Evolutionary conservation across 2,113 vertebrate genomes (phyloP).

Genomic region (Hucho hucho): DNA sequence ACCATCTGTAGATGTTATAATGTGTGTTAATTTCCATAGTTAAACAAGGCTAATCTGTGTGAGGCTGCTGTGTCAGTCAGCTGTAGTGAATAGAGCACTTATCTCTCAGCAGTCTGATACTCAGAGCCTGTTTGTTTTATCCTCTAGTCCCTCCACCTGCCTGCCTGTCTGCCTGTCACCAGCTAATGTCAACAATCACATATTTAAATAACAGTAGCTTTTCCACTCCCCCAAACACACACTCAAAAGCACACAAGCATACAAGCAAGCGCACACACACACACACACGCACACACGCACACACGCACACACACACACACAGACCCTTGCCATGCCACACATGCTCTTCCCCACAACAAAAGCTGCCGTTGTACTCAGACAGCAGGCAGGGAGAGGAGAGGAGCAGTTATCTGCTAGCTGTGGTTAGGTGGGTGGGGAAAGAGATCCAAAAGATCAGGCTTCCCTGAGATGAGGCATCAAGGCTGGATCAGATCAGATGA

Average conservation of each 20-base stretch:
- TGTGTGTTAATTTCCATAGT: constrained; percentile 32
- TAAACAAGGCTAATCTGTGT: constrained; percentile 30
- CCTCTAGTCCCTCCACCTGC: constrained; percentile 19
- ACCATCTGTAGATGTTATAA: constrained; percentile 13
- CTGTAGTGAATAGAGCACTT: constrained; percentile 16
- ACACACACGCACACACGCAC: background rate
- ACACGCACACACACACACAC: constrained; percentile 2
- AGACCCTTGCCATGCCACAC: constrained; percentile 3
- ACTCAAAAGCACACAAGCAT: no score
- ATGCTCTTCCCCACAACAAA: constrained; percentile 19
- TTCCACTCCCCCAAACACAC: constrained; percentile 2
- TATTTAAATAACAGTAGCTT: constrained; percentile 32
- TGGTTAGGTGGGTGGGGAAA: constrained; percentile 16
- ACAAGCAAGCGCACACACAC: no score
- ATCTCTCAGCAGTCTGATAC: constrained; percentile 18
- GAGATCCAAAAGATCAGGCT: constrained; percentile 6
- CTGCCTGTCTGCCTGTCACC: constrained; percentile 19
- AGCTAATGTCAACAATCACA: constrained; percentile 16
- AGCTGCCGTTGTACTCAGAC: constrained; percentile 26
- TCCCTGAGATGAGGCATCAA: constrained; percentile 3
- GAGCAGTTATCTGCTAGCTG: constrained; percentile 27
- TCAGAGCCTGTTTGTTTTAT: constrained; percentile 12
- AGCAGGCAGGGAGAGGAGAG: background rate
- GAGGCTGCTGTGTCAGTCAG: constrained; percentile 30
- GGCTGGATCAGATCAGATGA: constrained; percentile 22